phyloP scores from a whole-genome alignment of 2,888 invertebrate genomes.

The Callyntrura sp. region DNA sequence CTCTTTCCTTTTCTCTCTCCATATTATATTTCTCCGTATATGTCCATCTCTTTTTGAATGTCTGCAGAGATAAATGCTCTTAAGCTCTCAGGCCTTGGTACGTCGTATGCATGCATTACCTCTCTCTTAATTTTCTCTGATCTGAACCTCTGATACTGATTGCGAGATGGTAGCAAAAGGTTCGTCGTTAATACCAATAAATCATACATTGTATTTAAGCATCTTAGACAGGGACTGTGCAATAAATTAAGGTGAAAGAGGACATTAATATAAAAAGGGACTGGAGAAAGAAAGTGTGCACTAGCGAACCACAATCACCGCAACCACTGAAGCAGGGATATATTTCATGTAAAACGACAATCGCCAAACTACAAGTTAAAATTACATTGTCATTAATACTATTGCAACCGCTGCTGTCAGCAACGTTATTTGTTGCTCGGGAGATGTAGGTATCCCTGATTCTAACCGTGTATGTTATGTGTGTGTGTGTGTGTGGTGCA shows the following conservation, averaged over 20 bases:
- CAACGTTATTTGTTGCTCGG: background rate
- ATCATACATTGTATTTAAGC: constrained; percentile 75
- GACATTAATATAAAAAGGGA: constrained; percentile 62
- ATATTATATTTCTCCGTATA: too few relatives aligned
- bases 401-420: background rate
- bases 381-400: constrained; percentile 23
- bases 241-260: constrained; percentile 75
- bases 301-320: constrained; percentile 32
- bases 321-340: too few relatives aligned
- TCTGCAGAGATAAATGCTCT: background rate
- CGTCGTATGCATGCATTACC: background rate
- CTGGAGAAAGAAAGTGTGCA: too few relatives aligned
- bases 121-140: constrained; percentile 71
- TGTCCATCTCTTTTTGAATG: too few relatives aligned
- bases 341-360: constrained; percentile 36
- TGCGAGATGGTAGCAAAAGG: constrained; percentile 73
- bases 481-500: too few relatives aligned
- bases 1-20: too few relatives aligned
- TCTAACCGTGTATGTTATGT: too few relatives aligned
- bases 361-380: constrained; percentile 12
- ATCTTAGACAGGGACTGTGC: constrained; percentile 71
- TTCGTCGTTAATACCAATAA: constrained; percentile 74
- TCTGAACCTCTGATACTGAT: constrained; percentile 65
- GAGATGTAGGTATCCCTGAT: background rate
- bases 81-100: background rate